Evolutionary conservation across 2,888 invertebrate genomes (phyloP).

Genomic region (Dusona sp.): DNA sequence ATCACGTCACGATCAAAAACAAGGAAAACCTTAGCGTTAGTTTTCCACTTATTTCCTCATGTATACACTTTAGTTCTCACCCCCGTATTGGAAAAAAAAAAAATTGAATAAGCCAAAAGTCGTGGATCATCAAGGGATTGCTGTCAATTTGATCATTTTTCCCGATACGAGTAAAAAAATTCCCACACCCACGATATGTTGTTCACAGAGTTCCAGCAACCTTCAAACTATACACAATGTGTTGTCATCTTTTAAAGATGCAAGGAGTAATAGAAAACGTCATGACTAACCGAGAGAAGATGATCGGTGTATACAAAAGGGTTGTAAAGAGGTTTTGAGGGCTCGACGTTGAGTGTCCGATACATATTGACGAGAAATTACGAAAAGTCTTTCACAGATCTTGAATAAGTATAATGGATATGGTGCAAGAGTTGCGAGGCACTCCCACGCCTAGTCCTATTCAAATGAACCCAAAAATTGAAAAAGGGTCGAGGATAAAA

Average conservation of each 20-base stretch:
- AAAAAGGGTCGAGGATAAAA: conserved; percentile 60
- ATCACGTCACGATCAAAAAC: too few species aligned
- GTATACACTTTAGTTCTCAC: too few species aligned
- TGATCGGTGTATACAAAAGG: conserved; percentile 48
- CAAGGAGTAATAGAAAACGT: conserved; percentile 1
- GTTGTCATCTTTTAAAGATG: conserved; percentile 33
- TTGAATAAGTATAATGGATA: conserved; percentile 16
- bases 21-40: too few species aligned
- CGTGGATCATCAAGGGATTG: background rate
- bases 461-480: conserved; percentile 63
- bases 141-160: background rate
- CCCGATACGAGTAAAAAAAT: conserved; percentile 24
- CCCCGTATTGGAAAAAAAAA: too few species aligned
- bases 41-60: too few species aligned
- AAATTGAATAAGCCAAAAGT: too few species aligned
- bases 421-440: conserved; percentile 65
- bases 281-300: conserved; percentile 4
- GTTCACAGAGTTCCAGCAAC: background rate
- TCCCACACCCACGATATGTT: conserved; percentile 54
- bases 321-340: conserved; percentile 21
- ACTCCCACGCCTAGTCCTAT: conserved; percentile 69
- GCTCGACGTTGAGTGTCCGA: conserved; percentile 18
- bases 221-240: background rate
- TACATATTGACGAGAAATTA: conserved; percentile 59
- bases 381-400: conserved; percentile 50